Percentiles rank a stretch among this genome's conserved stretches.
These are phyloP conservation scores for Nysson spinosus DNA, from an alignment of 2,888 invertebrate genomes.

Conservation along the genomic window DNA sequence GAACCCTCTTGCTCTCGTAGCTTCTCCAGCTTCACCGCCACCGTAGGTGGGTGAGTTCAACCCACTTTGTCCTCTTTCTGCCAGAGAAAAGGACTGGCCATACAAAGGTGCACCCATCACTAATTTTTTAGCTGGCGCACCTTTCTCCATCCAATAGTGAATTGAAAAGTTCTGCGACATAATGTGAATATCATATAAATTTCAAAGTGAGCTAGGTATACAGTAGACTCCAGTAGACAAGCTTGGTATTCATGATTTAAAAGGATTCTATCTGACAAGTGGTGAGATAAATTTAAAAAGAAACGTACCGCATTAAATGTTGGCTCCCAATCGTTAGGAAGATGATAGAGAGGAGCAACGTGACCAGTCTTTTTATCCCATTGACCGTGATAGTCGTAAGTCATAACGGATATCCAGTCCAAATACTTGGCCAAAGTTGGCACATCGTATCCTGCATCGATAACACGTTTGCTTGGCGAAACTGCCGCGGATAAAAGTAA, in stretches of 20 bases:
- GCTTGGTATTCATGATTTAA: no score
- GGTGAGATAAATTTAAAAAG: no score
- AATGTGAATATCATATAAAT: neutral
- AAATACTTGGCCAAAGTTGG: conserved; percentile 85
- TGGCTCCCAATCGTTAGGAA: conserved; percentile 85
- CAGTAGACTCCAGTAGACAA: no score
- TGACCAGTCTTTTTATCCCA: conserved; percentile 96
- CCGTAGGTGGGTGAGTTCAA: conserved; percentile 90
- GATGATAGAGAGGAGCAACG: conserved; percentile 90
- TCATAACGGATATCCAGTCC: conserved; percentile 95
- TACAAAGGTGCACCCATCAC: conserved; percentile 94
- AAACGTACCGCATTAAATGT: conserved; percentile 85
- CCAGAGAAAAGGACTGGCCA: conserved; percentile 91
- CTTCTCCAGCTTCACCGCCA: conserved; percentile 93
- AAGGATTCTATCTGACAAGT: no score
- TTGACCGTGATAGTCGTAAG: conserved; percentile 94
- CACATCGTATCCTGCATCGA: conserved; percentile 92
- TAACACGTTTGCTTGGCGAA: conserved; percentile 89
- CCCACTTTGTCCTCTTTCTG: conserved; percentile 81
- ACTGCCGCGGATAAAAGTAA: conserved; percentile 90
- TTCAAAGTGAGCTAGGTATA: no score
- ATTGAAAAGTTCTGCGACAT: conserved; percentile 88
- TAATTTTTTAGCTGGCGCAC: conserved; percentile 87
- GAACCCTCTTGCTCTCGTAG: conserved; percentile 92
- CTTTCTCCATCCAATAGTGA: conserved; percentile 90